phyloP scores from a whole-genome alignment of 1,140 invertebrate genomes.

The Homalodisca vitripennis region DNA sequence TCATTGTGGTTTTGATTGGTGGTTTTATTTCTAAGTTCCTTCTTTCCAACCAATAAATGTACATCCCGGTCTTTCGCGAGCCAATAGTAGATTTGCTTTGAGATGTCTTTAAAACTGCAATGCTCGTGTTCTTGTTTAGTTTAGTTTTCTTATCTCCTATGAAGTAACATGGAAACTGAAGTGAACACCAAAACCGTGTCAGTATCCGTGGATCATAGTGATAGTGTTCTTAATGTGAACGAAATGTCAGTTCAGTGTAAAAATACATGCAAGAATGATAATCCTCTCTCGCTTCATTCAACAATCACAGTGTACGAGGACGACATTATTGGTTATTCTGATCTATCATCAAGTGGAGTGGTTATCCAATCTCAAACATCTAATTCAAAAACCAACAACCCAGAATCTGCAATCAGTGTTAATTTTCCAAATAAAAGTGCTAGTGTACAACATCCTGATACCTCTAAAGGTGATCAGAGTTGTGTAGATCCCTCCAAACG shows the following conservation, averaged over 20 bases:
- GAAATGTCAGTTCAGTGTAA: neutral
- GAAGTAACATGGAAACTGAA: neutral
- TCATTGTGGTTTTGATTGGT: neutral
- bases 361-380: conserved; percentile 18
- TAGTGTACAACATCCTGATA: neutral
- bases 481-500: conserved; percentile 34
- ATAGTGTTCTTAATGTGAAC: neutral
- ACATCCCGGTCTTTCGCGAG: conserved; percentile 5
- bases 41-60: neutral
- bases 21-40: neutral
- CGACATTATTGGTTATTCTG: conserved; percentile 37
- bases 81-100: conserved; percentile 7
- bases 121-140: conserved; percentile 3
- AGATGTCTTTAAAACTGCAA: neutral
- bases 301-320: conserved; percentile 35
- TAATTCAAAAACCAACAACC: conserved; percentile 10
- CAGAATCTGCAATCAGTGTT: conserved; percentile 16
- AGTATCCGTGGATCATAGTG: conserved; percentile 5
- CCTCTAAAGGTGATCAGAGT: conserved; percentile 17
- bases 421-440: conserved; percentile 17
- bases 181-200: neutral
- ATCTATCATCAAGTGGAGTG: conserved; percentile 38
- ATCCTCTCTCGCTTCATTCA: conserved; percentile 14
- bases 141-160: conserved; percentile 9
- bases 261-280: neutral